Evolutionary conservation across 2,888 invertebrate genomes (phyloP), one percentile per base, ranked within the genome.

Genomic region (Orthonevra nobilis): DNA sequence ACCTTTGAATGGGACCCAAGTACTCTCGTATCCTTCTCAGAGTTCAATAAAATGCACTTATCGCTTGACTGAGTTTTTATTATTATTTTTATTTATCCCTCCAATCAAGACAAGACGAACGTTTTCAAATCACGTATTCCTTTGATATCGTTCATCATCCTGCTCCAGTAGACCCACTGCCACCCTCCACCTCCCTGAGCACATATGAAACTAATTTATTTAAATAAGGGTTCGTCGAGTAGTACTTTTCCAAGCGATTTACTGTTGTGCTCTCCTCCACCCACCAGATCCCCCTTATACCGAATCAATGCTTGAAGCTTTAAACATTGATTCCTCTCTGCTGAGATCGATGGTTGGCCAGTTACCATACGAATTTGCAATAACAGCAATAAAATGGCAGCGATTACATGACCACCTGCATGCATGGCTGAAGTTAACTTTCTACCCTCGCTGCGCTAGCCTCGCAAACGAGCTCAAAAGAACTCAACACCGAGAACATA

Each of bases 211-310:
- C 60, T 77, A 66, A 77, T 77, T 64, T 72, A 72, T 77, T 77
- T 77, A 77, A 72, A 77, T 72, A 72, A 38, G 69, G 69, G 61
- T 69, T 38, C 63, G 6, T 58, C 26, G 58, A 54, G 64, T 42
- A 23, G 58, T 50, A 38, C 36, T 72, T 77, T 77, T 77, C 77
- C 77, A 64, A 77, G 40, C 77, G 77, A 77, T 77, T 77, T 72
- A 54, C 72, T n/a, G n/a, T n/a, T n/a, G n/a, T n/a, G n/a, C n/a
- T n/a, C n/a, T n/a, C n/a, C n/a, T 42, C 19, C 50, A 46, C 20
- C 26, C 20, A 36, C 34, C 14, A 34, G 50, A 20, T 26, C 32
- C 20, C 17, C 58, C n/a, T n/a, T 17, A 50, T 60, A 19, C 7
- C 15, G 42, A 52, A 52, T 63, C 70, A 54, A 70, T 70, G 40